phyloP scores from a whole-genome alignment of 2,113 vertebrate species.

The Nasalis larvatus region DNA sequence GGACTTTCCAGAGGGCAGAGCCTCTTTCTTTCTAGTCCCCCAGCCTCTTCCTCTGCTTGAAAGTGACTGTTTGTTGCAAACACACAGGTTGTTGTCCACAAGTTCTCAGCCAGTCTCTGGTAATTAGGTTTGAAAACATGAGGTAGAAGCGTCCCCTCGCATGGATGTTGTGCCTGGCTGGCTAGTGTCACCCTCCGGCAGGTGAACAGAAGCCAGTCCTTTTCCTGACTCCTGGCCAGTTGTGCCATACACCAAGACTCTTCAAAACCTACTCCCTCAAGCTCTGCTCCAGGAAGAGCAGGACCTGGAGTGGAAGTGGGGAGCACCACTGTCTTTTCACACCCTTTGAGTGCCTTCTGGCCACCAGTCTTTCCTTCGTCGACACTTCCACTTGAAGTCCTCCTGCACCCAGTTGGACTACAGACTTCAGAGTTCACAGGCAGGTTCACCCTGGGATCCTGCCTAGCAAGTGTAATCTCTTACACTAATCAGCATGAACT shows the following conservation, averaged over 20 bases:
- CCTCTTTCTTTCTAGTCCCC: background rate
- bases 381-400: background rate
- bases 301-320: background rate
- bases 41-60: background rate
- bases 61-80: background rate
- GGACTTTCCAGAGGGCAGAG: background rate
- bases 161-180: background rate
- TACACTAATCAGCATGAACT: background rate
- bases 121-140: background rate
- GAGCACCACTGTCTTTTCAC: background rate
- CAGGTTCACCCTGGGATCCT: background rate
- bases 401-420: background rate
- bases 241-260: background rate
- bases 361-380: background rate
- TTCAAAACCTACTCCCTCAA: background rate
- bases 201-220: background rate
- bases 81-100: background rate
- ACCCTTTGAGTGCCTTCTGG: background rate
- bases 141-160: background rate
- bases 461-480: constrained; percentile 20
- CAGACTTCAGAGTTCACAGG: background rate
- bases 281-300: background rate
- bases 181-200: background rate
- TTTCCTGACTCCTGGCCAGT: background rate
- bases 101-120: background rate